Percentiles rank a stretch among this genome's conserved stretches.
phyloP scores from a whole-genome alignment of 1,140 invertebrate genomes.

The Temnothorax nylanderi region DNA sequence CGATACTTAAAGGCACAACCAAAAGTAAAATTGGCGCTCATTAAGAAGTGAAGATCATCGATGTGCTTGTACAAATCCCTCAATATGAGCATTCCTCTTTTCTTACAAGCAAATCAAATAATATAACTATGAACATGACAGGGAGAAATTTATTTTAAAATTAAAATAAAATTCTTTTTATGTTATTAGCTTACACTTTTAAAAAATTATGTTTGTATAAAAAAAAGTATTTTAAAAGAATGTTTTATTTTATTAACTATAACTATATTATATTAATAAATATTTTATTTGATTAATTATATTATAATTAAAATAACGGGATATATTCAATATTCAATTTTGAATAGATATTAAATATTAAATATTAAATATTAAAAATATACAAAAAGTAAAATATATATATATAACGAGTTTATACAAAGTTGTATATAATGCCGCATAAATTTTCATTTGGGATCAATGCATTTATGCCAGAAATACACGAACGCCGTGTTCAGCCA shows the following conservation, averaged over 20 bases:
- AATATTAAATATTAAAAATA: not conserved
- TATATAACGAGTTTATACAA: not conserved
- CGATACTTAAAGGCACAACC: not conserved
- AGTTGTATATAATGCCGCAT: not conserved
- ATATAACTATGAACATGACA: not conserved
- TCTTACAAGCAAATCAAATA: not conserved
- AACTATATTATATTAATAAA: too few species aligned
- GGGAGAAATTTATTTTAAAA: not conserved
- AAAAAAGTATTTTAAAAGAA: not conserved
- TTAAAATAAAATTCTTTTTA: not conserved
- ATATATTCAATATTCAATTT: not conserved
- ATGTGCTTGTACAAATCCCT: not conserved
- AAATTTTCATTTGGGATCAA: not conserved
- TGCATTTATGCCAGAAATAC: not conserved
- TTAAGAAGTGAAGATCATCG: slow-evolving; percentile 18
- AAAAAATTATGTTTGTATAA: not conserved
- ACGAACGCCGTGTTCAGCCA: not conserved
- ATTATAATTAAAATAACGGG: not conserved
- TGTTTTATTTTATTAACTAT: not conserved
- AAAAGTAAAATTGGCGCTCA: not conserved
- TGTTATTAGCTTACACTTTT: not conserved
- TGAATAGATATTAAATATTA: too few species aligned
- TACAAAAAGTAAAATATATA: not conserved
- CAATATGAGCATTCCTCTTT: not conserved
- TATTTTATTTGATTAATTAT: too few species aligned